Conservation (phyloP, 2,797 vertebrate genomes). For the Coregonus sp. region DNA sequence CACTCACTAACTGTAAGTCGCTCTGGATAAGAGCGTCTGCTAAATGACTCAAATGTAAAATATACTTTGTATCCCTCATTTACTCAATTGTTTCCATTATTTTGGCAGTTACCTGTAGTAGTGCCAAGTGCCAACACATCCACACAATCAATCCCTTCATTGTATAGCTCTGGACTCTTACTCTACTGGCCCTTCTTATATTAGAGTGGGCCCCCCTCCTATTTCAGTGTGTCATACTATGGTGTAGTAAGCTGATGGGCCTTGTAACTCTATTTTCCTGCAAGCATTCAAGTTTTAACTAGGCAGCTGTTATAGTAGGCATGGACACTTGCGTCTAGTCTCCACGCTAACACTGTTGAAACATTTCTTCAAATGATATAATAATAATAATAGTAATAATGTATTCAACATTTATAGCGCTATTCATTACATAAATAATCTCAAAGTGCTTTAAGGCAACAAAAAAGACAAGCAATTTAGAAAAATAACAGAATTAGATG, state of each 20-base stretch:
- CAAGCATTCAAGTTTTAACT: not conserved
- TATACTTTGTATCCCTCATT: no score
- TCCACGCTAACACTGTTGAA: not conserved
- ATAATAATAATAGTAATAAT: no score
- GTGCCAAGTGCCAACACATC: slow-evolving; percentile 27
- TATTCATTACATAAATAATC: no score
- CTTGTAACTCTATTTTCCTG: slow-evolving; percentile 31
- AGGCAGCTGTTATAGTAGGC: not conserved
- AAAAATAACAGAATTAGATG: no score
- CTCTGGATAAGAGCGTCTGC: no score
- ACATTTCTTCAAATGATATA: no score
- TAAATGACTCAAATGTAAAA: no score
- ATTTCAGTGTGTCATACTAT: slow-evolving; percentile 55
- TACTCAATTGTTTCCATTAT: not conserved
- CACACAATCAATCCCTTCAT: slow-evolving; percentile 37
- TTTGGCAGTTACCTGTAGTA: not conserved
- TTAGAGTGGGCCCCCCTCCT: slow-evolving; percentile 39
- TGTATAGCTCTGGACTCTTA: slow-evolving; percentile 36
- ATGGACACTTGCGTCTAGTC: not conserved
- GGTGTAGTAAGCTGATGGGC: slow-evolving; percentile 44
- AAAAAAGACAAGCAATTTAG: no score
- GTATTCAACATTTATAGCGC: no score
- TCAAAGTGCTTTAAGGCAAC: no score
- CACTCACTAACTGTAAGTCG: no score
- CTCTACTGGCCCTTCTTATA: slow-evolving; percentile 40